These are phyloP conservation scores for Nowickia ferox DNA, from an alignment of 2,888 invertebrate genomes.

Conservation along the genomic window DNA sequence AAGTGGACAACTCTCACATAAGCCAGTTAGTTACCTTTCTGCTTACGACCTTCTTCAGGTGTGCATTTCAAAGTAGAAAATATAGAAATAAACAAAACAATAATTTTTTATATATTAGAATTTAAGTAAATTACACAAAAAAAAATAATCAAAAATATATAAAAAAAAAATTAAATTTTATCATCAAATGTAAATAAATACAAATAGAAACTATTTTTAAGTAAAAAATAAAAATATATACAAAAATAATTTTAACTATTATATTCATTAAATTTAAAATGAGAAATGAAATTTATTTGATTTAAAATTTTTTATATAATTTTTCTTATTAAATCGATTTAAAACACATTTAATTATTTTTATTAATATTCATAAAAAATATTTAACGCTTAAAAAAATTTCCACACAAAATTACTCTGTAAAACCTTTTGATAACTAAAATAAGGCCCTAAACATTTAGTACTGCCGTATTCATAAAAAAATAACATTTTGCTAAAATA, in stretches of 20 bases:
- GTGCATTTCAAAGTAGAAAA: slow-evolving; percentile 39
- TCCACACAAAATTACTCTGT: no score
- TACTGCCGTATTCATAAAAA: no score
- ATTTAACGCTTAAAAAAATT: no score
- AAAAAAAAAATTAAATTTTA: neutral
- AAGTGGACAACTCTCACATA: neutral
- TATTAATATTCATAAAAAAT: no score
- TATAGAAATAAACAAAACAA: slow-evolving; percentile 13
- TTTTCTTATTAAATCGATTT: no score
- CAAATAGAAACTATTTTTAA: neutral
- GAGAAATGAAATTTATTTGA: no score
- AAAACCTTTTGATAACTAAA: no score
- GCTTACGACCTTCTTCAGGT: slow-evolving; percentile 38
- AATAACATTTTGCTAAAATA: no score
- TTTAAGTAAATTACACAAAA: neutral
- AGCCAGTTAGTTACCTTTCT: slow-evolving; percentile 15
- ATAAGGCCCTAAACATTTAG: no score
- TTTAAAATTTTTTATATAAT: no score
- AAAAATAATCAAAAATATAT: neutral
- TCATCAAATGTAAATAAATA: neutral
- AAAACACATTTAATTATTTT: no score
- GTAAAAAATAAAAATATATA: neutral
- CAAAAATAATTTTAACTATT: neutral
- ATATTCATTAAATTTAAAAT: no score
- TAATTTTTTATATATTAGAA: slow-evolving; percentile 58